Percentiles rank a stretch among this genome's conserved stretches.
Evolutionary conservation across 37 sponge, comb jelly and placozoan species (phyloP).

Genomic region (Hormiphora californensis): DNA sequence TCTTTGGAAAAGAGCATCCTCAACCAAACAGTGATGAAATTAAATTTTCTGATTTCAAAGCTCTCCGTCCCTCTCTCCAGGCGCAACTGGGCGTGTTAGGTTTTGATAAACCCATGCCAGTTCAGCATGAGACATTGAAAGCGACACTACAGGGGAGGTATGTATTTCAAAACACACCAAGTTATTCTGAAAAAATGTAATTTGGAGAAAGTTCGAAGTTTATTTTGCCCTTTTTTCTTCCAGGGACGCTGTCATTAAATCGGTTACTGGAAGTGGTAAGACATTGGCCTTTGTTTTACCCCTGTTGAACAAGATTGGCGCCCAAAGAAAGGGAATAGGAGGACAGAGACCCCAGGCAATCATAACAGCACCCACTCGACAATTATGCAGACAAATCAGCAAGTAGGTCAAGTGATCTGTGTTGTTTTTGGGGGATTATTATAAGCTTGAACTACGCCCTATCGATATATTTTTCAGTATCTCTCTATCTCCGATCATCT

Average conservation of each 20-base stretch:
- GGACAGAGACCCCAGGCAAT: not conserved
- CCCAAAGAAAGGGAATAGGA: not conserved
- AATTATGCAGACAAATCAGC: not conserved
- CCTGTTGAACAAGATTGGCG: not conserved
- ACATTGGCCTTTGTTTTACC: conserved; percentile 19
- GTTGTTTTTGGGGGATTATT: too few relatives aligned
- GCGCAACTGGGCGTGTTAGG: not conserved
- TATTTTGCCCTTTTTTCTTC: not conserved
- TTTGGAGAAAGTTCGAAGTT: not conserved
- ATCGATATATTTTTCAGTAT: too few relatives aligned
- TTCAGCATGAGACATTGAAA: not conserved
- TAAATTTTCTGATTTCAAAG: not conserved
- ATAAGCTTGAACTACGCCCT: too few relatives aligned
- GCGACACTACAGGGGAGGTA: not conserved
- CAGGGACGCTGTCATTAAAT: conserved; percentile 16
- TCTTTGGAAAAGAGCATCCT: too few relatives aligned
- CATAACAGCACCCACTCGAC: not conserved
- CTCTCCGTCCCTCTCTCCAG: not conserved
- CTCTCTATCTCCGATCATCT: too few relatives aligned
- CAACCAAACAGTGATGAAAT: not conserved
- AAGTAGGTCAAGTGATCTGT: too few relatives aligned
- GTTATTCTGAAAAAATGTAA: not conserved
- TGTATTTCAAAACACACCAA: not conserved
- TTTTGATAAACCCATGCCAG: conserved; percentile 1
- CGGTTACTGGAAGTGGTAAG: conserved; percentile 21